Evolutionary conservation across 2,888 invertebrate genomes (phyloP).

Genomic region (Amphiduros pacificus): DNA sequence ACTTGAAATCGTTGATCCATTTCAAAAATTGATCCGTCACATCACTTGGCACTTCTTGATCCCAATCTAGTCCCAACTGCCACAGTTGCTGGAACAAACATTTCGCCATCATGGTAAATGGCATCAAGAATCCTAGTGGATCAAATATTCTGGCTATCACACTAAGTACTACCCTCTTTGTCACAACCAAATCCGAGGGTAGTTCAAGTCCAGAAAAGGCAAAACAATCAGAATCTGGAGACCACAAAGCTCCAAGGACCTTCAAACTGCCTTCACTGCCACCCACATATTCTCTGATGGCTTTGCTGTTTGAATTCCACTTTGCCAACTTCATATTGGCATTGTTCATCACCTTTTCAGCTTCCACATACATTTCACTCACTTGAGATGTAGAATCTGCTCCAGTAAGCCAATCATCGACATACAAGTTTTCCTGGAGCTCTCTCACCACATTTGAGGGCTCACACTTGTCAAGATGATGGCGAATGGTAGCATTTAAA

Average conservation of each 20-base stretch:
- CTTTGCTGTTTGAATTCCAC: conserved; percentile 32
- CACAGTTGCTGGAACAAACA: conserved; percentile 38
- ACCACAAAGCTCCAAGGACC: conserved; percentile 26
- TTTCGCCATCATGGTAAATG: conserved; percentile 28
- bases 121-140: conserved; percentile 29
- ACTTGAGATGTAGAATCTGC: conserved; percentile 20
- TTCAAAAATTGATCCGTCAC: too few relatives aligned
- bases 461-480: conserved; percentile 10
- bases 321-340: conserved; percentile 32
- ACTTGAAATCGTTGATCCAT: too few relatives aligned
- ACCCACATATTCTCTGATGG: too few relatives aligned
- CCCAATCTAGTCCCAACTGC: conserved; percentile 33
- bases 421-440: conserved; percentile 31
- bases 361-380: conserved; percentile 15
- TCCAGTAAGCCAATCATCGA: conserved; percentile 35
- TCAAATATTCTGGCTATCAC: conserved; percentile 31
- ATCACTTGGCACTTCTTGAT: conserved; percentile 33
- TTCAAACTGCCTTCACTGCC: too few relatives aligned
- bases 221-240: conserved; percentile 19
- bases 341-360: conserved; percentile 12
- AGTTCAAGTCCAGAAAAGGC: conserved; percentile 12
- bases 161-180: conserved; percentile 27
- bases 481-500: conserved; percentile 23
- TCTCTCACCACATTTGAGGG: conserved; percentile 17
- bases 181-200: not conserved